A percentile compares a stretch with the other conserved stretches of the same genome.
These are phyloP conservation scores for Choristoneura fumiferana DNA, from an alignment of 1,140 invertebrate genomes.

Conservation along the genomic window DNA sequence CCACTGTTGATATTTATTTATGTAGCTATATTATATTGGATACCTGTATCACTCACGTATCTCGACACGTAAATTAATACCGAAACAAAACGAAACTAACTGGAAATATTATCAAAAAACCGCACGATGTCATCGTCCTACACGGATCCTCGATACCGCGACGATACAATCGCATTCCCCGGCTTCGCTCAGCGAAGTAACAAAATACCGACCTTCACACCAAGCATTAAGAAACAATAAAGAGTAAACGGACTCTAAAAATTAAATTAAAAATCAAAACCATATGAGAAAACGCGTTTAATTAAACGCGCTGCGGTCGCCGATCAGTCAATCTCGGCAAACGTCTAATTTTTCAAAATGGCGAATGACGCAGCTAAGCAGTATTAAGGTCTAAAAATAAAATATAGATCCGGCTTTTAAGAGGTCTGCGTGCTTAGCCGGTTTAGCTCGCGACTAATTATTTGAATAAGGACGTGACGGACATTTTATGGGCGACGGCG, in stretches of 20 bases:
- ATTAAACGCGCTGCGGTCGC: conserved; percentile 10
- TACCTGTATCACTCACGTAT: conserved; percentile 48
- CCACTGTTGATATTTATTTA: no score
- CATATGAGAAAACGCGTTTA: conserved; percentile 12
- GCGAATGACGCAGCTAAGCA: background rate
- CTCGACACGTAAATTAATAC: conserved; percentile 65
- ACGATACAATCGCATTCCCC: conserved; percentile 48
- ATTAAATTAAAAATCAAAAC: conserved; percentile 14
- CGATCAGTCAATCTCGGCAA: conserved; percentile 15
- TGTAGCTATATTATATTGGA: background rate
- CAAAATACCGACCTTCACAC: background rate
- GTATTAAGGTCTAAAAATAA: conserved; percentile 15
- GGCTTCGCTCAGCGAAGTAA: background rate
- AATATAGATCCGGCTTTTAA: conserved; percentile 25
- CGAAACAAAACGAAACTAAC: conserved; percentile 54
- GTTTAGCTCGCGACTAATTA: conserved; percentile 51
- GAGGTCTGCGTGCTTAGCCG: conserved; percentile 26
- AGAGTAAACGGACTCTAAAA: background rate
- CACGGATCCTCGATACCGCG: conserved; percentile 57
- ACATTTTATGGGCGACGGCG: conserved; percentile 32
- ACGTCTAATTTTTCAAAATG: conserved; percentile 15
- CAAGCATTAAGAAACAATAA: background rate
- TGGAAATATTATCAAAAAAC: conserved; percentile 58
- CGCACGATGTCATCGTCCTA: conserved; percentile 61
- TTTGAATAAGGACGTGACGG: conserved; percentile 53